phyloP scores from a whole-genome alignment of 2,888 invertebrate species.

The Malthinus seriepunctatus region DNA sequence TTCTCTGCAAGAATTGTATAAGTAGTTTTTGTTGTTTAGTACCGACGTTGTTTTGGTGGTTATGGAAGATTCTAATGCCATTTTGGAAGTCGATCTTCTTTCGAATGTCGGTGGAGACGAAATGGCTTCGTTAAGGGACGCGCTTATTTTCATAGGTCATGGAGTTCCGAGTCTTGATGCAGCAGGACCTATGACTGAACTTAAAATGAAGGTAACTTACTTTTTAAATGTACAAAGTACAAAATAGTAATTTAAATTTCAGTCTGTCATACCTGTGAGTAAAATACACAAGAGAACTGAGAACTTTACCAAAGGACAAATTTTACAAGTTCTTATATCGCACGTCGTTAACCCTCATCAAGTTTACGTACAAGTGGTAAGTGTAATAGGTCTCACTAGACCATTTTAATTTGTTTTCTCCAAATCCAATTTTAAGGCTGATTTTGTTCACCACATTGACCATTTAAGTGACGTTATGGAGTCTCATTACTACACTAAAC shows the following conservation, averaged over 20 bases:
- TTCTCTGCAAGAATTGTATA: too few relatives aligned
- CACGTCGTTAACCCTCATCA: constrained; percentile 65
- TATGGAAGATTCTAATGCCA: constrained; percentile 35
- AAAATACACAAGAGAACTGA: constrained; percentile 39
- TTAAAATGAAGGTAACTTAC: constrained; percentile 8
- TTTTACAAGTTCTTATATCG: constrained; percentile 60
- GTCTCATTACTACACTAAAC: constrained; percentile 36
- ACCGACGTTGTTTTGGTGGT: constrained; percentile 42
- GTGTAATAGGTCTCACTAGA: constrained; percentile 29
- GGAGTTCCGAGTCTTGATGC: constrained; percentile 20
- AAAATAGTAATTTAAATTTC: constrained; percentile 5
- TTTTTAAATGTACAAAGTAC: background rate
- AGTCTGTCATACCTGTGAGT: constrained; percentile 7
- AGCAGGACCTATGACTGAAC: background rate
- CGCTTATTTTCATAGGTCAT: constrained; percentile 34
- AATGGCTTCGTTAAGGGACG: constrained; percentile 52
- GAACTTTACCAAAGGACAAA: constrained; percentile 48
- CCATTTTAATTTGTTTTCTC: background rate
- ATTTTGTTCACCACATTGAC: constrained; percentile 35
- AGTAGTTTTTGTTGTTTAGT: constrained; percentile 1
- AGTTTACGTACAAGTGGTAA: constrained; percentile 68
- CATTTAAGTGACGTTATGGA: constrained; percentile 37
- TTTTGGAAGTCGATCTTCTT: constrained; percentile 54
- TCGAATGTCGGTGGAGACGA: constrained; percentile 40
- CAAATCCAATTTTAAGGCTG: constrained; percentile 33